Percentiles rank a stretch among this genome's conserved stretches.
These are phyloP conservation scores for Kobus ellipsiprymnus DNA, from an alignment of 2,113 vertebrate species.

Conservation along the genomic window DNA sequence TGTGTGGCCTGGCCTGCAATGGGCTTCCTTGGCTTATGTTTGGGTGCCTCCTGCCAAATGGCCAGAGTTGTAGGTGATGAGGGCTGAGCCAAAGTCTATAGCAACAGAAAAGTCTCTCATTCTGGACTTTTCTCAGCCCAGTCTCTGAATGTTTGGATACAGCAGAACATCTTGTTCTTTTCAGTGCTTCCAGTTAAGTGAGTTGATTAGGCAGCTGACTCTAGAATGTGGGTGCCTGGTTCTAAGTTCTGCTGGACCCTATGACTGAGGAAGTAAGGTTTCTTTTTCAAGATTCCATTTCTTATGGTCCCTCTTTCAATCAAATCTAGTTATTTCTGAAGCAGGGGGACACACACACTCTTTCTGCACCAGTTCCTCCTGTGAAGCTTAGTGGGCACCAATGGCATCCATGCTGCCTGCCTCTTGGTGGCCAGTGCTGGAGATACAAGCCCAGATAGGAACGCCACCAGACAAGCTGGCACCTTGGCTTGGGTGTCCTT, in stretches of 20 bases:
- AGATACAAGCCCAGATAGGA: neutral
- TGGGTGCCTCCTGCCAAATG: neutral
- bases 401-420: neutral
- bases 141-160: neutral
- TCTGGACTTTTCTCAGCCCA: neutral
- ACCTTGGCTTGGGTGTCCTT: neutral
- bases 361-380: neutral
- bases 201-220: neutral
- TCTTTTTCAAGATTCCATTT: neutral
- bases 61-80: neutral
- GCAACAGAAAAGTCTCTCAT: neutral
- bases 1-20: fast-evolving
- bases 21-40: neutral
- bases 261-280: neutral
- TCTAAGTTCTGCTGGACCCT: neutral
- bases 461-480: neutral
- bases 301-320: too few species aligned
- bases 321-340: neutral
- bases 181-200: neutral
- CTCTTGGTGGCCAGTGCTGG: neutral
- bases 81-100: neutral
- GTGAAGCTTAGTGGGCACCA: neutral
- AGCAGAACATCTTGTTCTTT: neutral
- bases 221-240: neutral
- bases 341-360: neutral